These are phyloP conservation scores for Rhabdophis nuchalis DNA, from an alignment of 2,797 vertebrate species.

Conservation along the genomic window DNA sequence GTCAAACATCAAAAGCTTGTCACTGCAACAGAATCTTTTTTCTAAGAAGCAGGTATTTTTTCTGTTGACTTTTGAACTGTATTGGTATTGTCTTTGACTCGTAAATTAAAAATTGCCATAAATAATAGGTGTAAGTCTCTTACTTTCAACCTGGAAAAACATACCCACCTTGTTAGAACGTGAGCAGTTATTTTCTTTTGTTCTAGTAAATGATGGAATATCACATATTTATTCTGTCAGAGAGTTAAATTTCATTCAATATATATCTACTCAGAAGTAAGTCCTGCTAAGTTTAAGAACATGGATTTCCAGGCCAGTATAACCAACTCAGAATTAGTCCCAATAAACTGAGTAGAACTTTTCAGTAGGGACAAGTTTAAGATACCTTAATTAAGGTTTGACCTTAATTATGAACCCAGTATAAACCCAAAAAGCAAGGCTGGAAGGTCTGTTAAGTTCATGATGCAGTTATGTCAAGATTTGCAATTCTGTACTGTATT, in stretches of 20 bases:
- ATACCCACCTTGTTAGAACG: not conserved
- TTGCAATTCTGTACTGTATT: not conserved
- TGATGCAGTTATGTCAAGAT: not conserved
- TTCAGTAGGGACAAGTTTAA: not conserved
- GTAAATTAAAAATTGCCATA: slow-evolving; percentile 6
- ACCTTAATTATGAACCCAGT: not conserved
- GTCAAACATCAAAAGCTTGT: not conserved
- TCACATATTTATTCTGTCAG: not conserved
- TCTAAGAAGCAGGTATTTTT: slow-evolving; percentile 4
- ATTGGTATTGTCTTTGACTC: not conserved
- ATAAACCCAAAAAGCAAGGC: not conserved
- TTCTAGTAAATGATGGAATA: not conserved
- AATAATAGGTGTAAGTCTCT: not conserved
- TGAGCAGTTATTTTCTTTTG: not conserved
- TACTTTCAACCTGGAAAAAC: slow-evolving; percentile 15
- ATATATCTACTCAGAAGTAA: not conserved
- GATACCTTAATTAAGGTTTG: not conserved
- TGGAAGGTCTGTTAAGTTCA: not conserved
- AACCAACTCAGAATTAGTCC: not conserved
- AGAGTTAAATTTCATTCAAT: not conserved
- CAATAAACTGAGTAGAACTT: not conserved
- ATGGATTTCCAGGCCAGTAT: not conserved
- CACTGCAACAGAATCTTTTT: not conserved
- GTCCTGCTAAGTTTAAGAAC: not conserved
- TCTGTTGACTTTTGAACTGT: not conserved